Conservation (phyloP, 2,797 vertebrate species). For the Botia kubotai region DNA sequence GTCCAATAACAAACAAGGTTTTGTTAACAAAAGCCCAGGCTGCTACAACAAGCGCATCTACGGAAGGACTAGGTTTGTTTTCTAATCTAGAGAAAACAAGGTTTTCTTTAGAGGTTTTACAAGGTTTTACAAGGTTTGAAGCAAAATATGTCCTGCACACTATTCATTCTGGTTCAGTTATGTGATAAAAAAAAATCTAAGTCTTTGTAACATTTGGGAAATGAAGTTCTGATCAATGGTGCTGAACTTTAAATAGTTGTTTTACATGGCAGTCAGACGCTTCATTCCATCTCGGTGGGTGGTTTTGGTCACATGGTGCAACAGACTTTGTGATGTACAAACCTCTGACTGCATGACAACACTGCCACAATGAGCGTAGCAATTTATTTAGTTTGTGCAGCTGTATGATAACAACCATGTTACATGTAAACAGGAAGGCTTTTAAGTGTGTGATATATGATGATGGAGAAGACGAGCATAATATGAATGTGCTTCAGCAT, state of each 20-base stretch:
- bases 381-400: constrained; percentile 1
- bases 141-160: too few relatives aligned
- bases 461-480: neutral
- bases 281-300: neutral
- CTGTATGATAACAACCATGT: neutral
- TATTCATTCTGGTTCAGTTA: too few relatives aligned
- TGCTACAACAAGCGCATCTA: too few relatives aligned
- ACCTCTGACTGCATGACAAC: neutral
- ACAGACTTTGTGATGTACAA: neutral
- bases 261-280: neutral
- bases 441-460: constrained; percentile 7
- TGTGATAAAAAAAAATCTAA: too few relatives aligned
- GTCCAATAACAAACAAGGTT: too few relatives aligned
- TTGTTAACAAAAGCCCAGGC: too few relatives aligned
- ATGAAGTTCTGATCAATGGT: too few relatives aligned
- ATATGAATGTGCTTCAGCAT: constrained; percentile 11
- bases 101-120: too few relatives aligned
- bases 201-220: too few relatives aligned
- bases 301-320: neutral
- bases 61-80: too few relatives aligned
- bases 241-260: neutral
- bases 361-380: neutral
- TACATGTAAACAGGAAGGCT: constrained; percentile 4
- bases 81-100: too few relatives aligned
- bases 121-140: too few relatives aligned